Evolutionary conservation across 2,797 vertebrate genomes (phyloP), one percentile per base, ranked within the genome.

Genomic region (Mormyrus hasselquistii): DNA sequence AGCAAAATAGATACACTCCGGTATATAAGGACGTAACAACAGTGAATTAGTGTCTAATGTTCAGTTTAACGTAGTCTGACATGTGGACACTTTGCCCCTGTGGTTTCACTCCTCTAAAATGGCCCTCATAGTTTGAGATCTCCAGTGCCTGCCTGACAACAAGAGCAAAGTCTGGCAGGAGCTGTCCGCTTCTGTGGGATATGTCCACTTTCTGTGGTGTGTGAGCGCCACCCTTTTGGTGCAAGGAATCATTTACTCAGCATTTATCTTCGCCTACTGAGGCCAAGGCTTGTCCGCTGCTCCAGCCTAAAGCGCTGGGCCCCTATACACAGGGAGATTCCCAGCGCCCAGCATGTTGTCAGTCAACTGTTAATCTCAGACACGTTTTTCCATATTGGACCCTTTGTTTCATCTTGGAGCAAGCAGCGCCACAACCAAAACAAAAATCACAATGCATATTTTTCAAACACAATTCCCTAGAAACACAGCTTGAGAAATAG

Each of bases 351-450:
- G 69, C n/a, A n/a, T 2, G 3, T 16, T 38, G 34, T 59, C 53
- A 57, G 86, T 44, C 52, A 86, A 57, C 84, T 86, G 49, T 87
- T 59, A 52, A 50, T 86, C 29, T 87, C n/a, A 41, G 53, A 38
- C 34, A 6, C 16, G 6, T 3, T 38, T 38, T 87, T 59, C 38
- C n/a, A 59, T 47, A 84, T 55, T 12, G 50, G 34, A 12, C 34
- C 19, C 9, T 73, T 52, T 53, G 44, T 57, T 52, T 73, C 6
- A 29, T 73, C 19, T 6, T 59, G 57, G 73, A 79, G 73, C 4
- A 79, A n/a, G 73, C 73, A 79, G 38, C 19, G 38, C 73, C 38
- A 47, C 41, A 44, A 82, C 7, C 76, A 82, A 47, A 82, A 47
- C 41, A 82, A 47, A 44, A 79, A 47, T 19, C 76, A 82, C 41